phyloP scores from a whole-genome alignment of 1,140 invertebrate species.

The Teleogryllus occipitalis region DNA sequence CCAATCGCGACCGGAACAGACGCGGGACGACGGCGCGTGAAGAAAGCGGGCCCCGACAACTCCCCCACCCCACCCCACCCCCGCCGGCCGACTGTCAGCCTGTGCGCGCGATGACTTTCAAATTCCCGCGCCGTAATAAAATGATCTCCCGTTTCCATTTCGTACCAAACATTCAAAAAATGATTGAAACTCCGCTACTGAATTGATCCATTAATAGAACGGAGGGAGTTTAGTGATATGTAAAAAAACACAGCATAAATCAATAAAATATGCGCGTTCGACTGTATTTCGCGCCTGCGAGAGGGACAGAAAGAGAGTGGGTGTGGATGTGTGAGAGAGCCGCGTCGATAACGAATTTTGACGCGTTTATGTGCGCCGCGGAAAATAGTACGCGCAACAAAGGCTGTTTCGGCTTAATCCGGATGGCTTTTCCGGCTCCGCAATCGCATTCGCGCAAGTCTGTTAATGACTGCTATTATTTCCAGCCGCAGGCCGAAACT shows the following conservation, averaged over 20 bases:
- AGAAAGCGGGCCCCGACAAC: no score
- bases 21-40: no score
- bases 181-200: neutral
- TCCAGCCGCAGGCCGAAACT: neutral
- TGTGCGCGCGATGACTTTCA: neutral
- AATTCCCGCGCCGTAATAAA: neutral
- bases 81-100: no score
- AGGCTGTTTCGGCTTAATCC: neutral
- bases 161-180: neutral
- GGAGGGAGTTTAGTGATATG: neutral
- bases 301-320: neutral
- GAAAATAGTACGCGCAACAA: neutral
- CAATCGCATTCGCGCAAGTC: neutral
- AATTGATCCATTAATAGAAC: neutral
- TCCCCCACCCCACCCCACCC: no score
- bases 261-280: neutral
- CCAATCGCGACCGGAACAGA: no score
- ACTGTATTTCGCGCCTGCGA: neutral
- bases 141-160: neutral
- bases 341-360: neutral
- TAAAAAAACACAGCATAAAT: neutral
- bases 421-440: neutral
- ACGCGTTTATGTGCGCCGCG: neutral
- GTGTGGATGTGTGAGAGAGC: no score
- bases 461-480: slow-evolving; percentile 5